Base-by-base conservation (phyloP, 2,888 invertebrate genomes). In the Machimus atricapillus region DNA sequence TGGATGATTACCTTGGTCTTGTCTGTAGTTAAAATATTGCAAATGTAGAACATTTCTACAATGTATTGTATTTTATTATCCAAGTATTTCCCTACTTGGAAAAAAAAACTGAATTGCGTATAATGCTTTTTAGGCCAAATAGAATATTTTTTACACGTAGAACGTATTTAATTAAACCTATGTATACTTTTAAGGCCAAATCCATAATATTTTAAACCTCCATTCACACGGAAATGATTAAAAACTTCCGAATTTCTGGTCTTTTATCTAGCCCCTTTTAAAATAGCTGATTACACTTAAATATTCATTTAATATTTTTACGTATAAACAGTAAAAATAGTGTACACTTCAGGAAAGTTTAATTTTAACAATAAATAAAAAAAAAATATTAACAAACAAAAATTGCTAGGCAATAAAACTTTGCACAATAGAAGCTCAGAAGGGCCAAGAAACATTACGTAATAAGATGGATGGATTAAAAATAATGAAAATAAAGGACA, bases 1-100 rank as follows among this genome's bases (percentile, higher is more conserved):
- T 99, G 99, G 99, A 99, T 91, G 99, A 99, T 93, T 99, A 97
- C 92, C 93, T 99, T 91, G 99, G 99, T 90, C 93, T 96, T 91
- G 95, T 95, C 31, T 92, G 92, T 88, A 93, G 92, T 89, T 92
- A 91, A 90, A 87, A 56, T 19, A 46, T 43, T 43, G 40, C 16
- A n/a, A n/a, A n/a, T n/a, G n/a, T n/a, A n/a, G n/a, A n/a, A 66
- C 7, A 66, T 66, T 66, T 66, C 9, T 66, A 66, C 0, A 66
- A 66, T 3, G 3, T 5, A n/a, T 66, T 9, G 23, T 23, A 12
- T 66, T 66, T 23, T 66, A 66, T 27, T 66, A 4, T 4, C 27
- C 8, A 14, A 1, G 40, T 4, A 46, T 14, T 56, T 0, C 2
- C 14, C 31, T 81, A 16, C 16, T 9, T 43, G 31, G n/a, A n/a